Conservation (phyloP, 2,888 invertebrate species). For the Latrodectus elegans region DNA sequence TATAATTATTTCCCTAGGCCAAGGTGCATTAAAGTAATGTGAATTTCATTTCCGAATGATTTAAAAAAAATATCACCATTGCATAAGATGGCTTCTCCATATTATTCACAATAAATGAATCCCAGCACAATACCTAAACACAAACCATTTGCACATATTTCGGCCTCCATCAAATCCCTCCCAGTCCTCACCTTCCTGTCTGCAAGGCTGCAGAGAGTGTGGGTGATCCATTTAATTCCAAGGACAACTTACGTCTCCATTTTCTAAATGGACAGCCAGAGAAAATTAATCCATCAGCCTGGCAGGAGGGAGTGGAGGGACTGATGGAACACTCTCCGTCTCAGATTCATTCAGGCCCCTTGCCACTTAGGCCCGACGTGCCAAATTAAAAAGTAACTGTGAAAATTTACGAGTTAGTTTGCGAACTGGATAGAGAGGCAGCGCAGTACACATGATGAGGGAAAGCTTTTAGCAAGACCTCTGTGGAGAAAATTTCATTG, state of each 20-base stretch:
- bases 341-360: no score
- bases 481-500: not conserved
- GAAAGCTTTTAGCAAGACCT: not conserved
- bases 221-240: conserved; percentile 56
- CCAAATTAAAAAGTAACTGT: conserved; percentile 67
- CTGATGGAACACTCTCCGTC: conserved; percentile 46
- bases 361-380: not conserved
- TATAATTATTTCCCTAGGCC: no score
- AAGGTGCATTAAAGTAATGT: no score
- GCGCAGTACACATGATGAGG: not conserved
- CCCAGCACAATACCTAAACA: no score
- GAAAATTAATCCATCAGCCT: conserved; percentile 65
- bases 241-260: conserved; percentile 62
- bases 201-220: not conserved
- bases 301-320: conserved; percentile 28
- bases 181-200: no score
- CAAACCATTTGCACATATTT: no score
- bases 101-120: no score
- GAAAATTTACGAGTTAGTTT: conserved; percentile 63
- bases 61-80: no score
- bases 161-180: no score
- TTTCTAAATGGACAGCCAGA: conserved; percentile 64
- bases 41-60: no score
- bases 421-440: conserved; percentile 49
- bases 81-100: no score